Conservation (phyloP, 2,888 invertebrate genomes). For the Itoplectis maculator region DNA sequence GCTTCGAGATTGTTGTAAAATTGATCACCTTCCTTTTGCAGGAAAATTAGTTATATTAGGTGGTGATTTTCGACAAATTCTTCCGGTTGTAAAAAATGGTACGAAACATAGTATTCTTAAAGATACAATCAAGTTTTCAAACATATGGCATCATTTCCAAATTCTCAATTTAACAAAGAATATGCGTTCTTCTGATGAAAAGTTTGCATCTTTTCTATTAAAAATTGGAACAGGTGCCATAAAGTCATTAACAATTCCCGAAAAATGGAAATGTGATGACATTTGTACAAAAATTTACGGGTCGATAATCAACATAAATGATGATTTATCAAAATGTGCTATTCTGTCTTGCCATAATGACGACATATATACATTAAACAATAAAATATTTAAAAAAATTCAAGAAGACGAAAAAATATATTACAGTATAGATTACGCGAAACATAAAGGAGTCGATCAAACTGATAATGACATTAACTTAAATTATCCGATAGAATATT, state of each 20-base stretch:
- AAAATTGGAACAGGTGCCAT: slow-evolving; percentile 17
- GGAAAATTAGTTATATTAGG: slow-evolving; percentile 35
- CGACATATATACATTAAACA: slow-evolving; percentile 21
- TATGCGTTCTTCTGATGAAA: slow-evolving; percentile 22
- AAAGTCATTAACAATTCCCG: too few relatives aligned
- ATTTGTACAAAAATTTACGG: neutral
- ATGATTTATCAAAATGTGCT: neutral
- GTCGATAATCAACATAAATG: neutral
- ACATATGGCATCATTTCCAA: slow-evolving; percentile 17
- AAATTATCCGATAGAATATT: slow-evolving; percentile 61
- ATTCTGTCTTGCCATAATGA: slow-evolving; percentile 29
- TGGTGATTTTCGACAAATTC: slow-evolving; percentile 30
- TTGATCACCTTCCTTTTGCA: slow-evolving; percentile 4
- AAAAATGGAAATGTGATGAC: too few relatives aligned
- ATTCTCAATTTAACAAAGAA: slow-evolving; percentile 37
- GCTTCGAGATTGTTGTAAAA: slow-evolving; percentile 36
- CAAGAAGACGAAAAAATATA: slow-evolving; percentile 16
- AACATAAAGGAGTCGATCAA: slow-evolving; percentile 46
- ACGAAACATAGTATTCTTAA: slow-evolving; percentile 12
- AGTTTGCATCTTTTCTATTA: slow-evolving; percentile 33
- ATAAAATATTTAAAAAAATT: slow-evolving; percentile 25
- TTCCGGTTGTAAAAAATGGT: too few relatives aligned
- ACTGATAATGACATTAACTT: slow-evolving; percentile 19
- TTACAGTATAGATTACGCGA: slow-evolving; percentile 11
- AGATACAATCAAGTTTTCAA: slow-evolving; percentile 14